phyloP scores from a whole-genome alignment of 2,113 vertebrate genomes.

The Numida meleagris region DNA sequence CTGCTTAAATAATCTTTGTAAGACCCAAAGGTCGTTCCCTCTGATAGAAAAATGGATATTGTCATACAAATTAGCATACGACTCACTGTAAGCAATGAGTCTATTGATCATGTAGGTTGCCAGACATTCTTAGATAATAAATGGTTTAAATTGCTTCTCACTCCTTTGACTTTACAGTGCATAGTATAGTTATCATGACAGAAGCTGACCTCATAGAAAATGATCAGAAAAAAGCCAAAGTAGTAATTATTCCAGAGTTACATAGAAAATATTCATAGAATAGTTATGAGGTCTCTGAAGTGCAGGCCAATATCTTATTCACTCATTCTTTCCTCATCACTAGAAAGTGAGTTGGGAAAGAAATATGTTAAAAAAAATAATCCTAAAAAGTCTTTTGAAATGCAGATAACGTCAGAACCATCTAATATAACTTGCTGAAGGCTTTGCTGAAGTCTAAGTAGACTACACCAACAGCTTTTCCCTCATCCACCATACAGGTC shows the following conservation, averaged over 20 bases:
- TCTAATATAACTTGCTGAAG: neutral
- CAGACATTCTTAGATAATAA: neutral
- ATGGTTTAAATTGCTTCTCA: neutral
- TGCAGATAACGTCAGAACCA: neutral
- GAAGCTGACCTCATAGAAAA: neutral
- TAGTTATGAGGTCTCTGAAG: neutral
- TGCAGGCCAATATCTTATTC: neutral
- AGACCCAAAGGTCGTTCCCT: neutral
- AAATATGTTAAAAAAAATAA: neutral
- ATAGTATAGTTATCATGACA: neutral
- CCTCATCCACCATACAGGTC: too few relatives aligned
- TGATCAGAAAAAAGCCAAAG: neutral
- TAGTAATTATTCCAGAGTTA: neutral
- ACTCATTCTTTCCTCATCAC: rapidly evolving
- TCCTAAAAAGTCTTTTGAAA: neutral
- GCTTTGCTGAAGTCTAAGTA: too few relatives aligned
- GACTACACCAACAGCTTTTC: too few relatives aligned
- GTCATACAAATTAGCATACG: neutral
- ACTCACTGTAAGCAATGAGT: neutral
- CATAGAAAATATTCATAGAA: neutral
- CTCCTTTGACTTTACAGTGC: neutral
- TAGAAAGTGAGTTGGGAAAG: neutral
- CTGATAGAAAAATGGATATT: neutral
- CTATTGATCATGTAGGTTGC: neutral
- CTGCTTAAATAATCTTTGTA: neutral